Evolutionary conservation across 2,797 vertebrate species (phyloP).

Genomic region (Rallus crepitans): DNA sequence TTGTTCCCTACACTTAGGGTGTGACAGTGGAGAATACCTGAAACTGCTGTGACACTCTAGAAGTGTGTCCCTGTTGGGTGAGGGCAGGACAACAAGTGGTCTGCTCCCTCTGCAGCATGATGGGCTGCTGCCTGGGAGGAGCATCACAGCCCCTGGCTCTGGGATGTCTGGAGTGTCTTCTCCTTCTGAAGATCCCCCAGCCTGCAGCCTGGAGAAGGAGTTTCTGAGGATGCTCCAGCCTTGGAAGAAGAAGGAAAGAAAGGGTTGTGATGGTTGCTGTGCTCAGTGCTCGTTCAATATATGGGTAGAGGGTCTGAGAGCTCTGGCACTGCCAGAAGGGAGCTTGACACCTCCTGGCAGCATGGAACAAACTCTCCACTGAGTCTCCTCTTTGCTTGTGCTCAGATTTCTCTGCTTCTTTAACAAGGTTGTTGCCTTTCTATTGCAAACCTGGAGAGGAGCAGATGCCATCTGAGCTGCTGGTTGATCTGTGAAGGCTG

Average conservation of each 20-base stretch:
- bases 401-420: neutral
- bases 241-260: neutral
- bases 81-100: neutral
- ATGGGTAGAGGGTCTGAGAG: neutral
- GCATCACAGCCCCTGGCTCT: neutral
- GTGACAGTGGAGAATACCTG: neutral
- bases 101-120: neutral
- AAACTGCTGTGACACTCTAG: neutral
- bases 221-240: neutral
- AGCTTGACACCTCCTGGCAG: neutral
- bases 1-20: neutral
- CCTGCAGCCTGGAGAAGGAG: neutral
- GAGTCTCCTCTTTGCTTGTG: neutral
- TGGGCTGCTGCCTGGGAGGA: neutral
- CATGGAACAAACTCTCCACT: neutral
- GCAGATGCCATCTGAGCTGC: neutral
- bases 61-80: neutral
- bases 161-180: neutral
- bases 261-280: neutral
- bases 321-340: neutral
- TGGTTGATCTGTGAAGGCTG: neutral
- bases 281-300: neutral
- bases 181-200: neutral
- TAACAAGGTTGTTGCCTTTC: neutral
- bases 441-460: neutral